Percentiles rank a stretch among this genome's conserved stretches.
Conservation (phyloP, 2,797 vertebrate species). For the Leptoclinus maculatus region DNA sequence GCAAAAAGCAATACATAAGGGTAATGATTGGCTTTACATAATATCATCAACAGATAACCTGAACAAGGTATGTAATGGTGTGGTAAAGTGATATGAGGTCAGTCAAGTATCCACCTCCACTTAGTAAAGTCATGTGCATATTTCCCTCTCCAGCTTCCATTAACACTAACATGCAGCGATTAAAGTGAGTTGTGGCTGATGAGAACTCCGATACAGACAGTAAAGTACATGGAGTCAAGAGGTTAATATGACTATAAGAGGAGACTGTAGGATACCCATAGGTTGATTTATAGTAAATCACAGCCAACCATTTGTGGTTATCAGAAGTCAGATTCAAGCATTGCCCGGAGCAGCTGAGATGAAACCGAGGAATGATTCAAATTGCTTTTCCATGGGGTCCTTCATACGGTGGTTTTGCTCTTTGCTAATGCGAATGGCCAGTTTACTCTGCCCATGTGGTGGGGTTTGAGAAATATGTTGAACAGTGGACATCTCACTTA, state of each 20-base stretch:
- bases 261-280: slow-evolving; percentile 29
- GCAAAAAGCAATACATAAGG: neutral
- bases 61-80: slow-evolving; percentile 31
- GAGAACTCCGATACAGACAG: slow-evolving; percentile 46
- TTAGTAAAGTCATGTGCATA: slow-evolving; percentile 49
- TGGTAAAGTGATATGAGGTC: slow-evolving; percentile 48
- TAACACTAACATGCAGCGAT: slow-evolving; percentile 61
- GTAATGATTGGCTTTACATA: slow-evolving; percentile 30
- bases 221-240: slow-evolving; percentile 37
- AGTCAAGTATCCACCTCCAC: slow-evolving; percentile 45
- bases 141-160: slow-evolving; percentile 51
- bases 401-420: slow-evolving; percentile 19
- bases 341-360: slow-evolving; percentile 31
- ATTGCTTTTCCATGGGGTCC: slow-evolving; percentile 44
- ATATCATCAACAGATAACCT: slow-evolving; percentile 29
- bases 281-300: slow-evolving; percentile 63
- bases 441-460: slow-evolving; percentile 1
- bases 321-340: slow-evolving; percentile 51
- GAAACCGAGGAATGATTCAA: slow-evolving; percentile 49
- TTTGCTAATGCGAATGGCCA: slow-evolving; percentile 32
- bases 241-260: slow-evolving; percentile 55
- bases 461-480: neutral
- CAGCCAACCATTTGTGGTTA: slow-evolving; percentile 53
- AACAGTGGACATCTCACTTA: no score
- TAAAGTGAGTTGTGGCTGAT: slow-evolving; percentile 67